phyloP scores from a whole-genome alignment of 2,888 invertebrate genomes.

The Trichacis sp. region DNA sequence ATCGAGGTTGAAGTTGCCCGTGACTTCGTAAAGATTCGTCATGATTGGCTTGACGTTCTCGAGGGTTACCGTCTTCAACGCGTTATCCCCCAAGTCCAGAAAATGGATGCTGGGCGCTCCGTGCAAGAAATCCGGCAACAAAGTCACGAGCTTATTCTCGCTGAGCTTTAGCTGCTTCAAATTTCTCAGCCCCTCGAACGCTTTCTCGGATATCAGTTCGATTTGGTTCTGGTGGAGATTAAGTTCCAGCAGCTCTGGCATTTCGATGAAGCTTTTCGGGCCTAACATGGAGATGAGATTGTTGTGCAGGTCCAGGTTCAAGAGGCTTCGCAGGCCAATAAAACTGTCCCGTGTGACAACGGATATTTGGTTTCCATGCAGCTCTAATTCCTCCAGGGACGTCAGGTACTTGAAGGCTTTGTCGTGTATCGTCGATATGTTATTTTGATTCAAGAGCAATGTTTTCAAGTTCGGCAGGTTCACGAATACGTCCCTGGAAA shows the following conservation, averaged over 20 bases:
- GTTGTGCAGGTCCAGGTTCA: slow-evolving; percentile 79
- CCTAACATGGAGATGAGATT: slow-evolving; percentile 84
- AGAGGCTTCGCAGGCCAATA: slow-evolving; percentile 80
- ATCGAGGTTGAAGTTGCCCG: slow-evolving; percentile 81
- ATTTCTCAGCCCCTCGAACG: slow-evolving; percentile 81
- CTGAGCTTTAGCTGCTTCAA: slow-evolving; percentile 80
- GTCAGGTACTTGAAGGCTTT: slow-evolving; percentile 83
- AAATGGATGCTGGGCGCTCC: slow-evolving; percentile 80
- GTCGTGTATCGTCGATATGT: slow-evolving; percentile 85
- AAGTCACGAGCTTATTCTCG: slow-evolving; percentile 80
- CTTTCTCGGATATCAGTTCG: slow-evolving; percentile 80
- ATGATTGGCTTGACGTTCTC: slow-evolving; percentile 83
- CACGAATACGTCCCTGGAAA: slow-evolving; percentile 76
- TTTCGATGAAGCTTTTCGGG: slow-evolving; percentile 83
- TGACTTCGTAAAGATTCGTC: slow-evolving; percentile 80
- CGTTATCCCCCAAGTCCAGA: slow-evolving; percentile 83
- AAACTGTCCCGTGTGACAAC: slow-evolving; percentile 83
- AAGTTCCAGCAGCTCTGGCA: slow-evolving; percentile 80
- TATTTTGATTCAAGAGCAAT: slow-evolving; percentile 87
- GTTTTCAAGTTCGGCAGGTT: slow-evolving; percentile 80
- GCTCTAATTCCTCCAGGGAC: slow-evolving; percentile 82
- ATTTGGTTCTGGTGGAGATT: slow-evolving; percentile 79
- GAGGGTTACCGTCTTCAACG: slow-evolving; percentile 81
- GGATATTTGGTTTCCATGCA: slow-evolving; percentile 82
- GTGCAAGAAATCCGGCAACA: slow-evolving; percentile 80